Conservation (phyloP, 2,888 invertebrate genomes). For the Agriopis leucophaearia region DNA sequence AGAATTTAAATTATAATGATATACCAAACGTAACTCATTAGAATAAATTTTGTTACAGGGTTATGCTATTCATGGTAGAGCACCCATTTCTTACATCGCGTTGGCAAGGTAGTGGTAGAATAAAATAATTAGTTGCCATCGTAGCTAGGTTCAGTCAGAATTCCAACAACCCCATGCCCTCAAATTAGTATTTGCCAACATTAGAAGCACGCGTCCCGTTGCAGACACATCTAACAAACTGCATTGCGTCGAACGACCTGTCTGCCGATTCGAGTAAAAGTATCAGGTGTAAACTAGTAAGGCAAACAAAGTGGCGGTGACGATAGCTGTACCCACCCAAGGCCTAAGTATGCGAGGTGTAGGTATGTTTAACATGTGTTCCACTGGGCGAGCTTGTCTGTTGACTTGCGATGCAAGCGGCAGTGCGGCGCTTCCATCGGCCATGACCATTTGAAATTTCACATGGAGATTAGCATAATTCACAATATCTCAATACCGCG, state of each 20-base stretch:
- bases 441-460: slow-evolving; percentile 35
- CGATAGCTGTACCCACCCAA: slow-evolving; percentile 36
- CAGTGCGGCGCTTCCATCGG: slow-evolving; percentile 21
- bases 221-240: slow-evolving; percentile 27
- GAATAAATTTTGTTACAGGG: neutral
- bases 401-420: slow-evolving; percentile 48
- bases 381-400: slow-evolving; percentile 50
- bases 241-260: slow-evolving; percentile 23
- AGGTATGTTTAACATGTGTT: slow-evolving; percentile 48
- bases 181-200: neutral
- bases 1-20: neutral
- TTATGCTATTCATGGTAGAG: neutral
- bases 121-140: neutral
- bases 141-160: neutral
- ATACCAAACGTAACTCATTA: neutral
- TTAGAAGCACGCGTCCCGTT: slow-evolving; percentile 21
- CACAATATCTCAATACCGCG: too few relatives aligned
- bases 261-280: slow-evolving; percentile 41
- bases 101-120: too few relatives aligned
- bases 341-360: slow-evolving; percentile 32
- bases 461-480: too few relatives aligned
- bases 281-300: slow-evolving; percentile 47
- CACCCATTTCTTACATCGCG: neutral
- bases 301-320: slow-evolving; percentile 46
- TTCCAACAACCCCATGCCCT: neutral